These are phyloP conservation scores for Pristionchus entomophagus DNA, from an alignment of 2,888 invertebrate species.

Conservation along the genomic window DNA sequence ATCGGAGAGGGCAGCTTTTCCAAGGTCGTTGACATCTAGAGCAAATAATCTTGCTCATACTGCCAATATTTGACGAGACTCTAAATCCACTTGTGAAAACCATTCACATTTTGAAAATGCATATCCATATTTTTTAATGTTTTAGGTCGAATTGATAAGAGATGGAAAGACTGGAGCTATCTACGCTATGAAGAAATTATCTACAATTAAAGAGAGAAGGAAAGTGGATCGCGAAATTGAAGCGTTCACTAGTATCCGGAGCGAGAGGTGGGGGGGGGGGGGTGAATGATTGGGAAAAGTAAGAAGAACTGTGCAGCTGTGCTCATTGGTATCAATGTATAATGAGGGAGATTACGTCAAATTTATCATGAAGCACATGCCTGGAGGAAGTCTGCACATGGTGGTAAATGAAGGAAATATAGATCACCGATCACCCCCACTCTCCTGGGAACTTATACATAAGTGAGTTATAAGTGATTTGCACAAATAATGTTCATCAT, in stretches of 20 bases:
- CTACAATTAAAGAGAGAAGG: background rate
- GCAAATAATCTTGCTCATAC: background rate
- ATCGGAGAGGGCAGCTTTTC: background rate
- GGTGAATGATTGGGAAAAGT: no score
- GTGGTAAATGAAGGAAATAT: background rate
- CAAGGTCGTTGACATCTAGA: no score
- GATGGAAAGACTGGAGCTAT: background rate
- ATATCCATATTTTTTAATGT: no score
- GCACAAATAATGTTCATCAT: no score
- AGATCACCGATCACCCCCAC: background rate
- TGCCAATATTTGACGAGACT: no score
- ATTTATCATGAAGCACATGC: background rate
- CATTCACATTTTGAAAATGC: no score
- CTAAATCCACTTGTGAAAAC: no score
- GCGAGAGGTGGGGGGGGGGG: no score
- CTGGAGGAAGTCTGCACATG: background rate
- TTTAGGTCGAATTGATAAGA: background rate
- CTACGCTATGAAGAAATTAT: conserved; percentile 16
- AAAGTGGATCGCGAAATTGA: background rate
- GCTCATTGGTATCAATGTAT: background rate
- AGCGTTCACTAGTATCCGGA: background rate
- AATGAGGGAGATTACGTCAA: background rate
- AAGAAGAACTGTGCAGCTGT: background rate
- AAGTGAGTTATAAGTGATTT: conserved; percentile 22
- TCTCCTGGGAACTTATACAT: background rate